phyloP scores from a whole-genome alignment of 2,888 invertebrate genomes.

The Macrophya annulata region DNA sequence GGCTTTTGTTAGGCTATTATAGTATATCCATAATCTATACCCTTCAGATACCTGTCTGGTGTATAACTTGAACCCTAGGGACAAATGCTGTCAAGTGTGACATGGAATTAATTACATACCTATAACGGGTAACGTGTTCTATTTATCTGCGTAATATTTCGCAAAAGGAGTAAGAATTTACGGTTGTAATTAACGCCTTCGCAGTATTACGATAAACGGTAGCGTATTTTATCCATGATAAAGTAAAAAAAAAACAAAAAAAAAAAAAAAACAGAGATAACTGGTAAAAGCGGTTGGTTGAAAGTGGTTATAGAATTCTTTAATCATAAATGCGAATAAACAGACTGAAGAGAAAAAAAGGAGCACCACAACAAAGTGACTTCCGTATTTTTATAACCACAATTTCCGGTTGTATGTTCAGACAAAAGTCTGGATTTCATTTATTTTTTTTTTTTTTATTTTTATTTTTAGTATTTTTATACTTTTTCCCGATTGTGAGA shows the following conservation, averaged over 20 bases:
- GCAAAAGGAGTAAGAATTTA: not conserved
- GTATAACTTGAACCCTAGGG: conserved; percentile 17
- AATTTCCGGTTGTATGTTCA: not conserved
- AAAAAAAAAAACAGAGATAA: no score
- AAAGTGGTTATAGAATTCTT: not conserved
- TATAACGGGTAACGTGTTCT: not conserved
- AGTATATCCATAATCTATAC: conserved; percentile 2
- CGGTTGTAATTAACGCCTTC: not conserved
- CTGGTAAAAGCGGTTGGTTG: not conserved
- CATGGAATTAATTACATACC: conserved; percentile 14
- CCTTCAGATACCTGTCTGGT: not conserved
- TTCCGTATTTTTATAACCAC: not conserved
- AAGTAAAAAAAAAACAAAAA: no score
- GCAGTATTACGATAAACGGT: not conserved
- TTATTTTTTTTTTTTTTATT: not conserved
- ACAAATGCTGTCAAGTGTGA: conserved; percentile 24
- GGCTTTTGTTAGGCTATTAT: not conserved
- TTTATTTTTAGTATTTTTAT: not conserved
- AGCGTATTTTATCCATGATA: not conserved
- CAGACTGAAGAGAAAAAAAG: not conserved
- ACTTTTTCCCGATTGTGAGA: not conserved
- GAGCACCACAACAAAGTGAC: not conserved
- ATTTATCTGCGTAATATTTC: not conserved
- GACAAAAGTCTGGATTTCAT: not conserved
- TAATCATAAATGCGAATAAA: not conserved